Base-by-base conservation (phyloP, 2,113 vertebrate species). In the Phoenicopterus ruber region DNA sequence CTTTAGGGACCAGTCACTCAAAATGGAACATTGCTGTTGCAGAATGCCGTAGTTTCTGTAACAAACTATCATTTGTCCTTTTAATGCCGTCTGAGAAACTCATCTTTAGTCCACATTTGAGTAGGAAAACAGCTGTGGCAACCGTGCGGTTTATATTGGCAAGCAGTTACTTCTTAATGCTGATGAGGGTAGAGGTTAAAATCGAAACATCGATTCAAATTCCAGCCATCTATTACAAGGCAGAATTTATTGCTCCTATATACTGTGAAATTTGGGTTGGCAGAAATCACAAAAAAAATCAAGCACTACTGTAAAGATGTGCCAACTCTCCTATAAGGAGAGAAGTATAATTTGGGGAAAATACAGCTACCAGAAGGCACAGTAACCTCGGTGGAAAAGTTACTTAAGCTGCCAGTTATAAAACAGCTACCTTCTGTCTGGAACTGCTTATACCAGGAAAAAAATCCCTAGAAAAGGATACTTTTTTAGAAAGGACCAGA, bases 91-190 rank as follows among this genome's bases (percentile, higher is more conserved):
- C 70, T 90, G 65, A 86, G 63, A 86, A 86, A 46, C 25, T 69
- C 58, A 54, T 80, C 50, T 95, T 90, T 55, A 88, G 65, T 32
- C 42, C 44, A 59, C 20, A 15, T 58, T 50, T 86, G 42, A 92
- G 63, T 31, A 95, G 61, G 65, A 93, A 93, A 97, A 89, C 81
- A 93, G n/a, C 70, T 79, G 72, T 86, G 25, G 69, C 61, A 84
- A 59, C 44, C 42, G 8, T 50, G 61, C 70, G 36, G 73, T 82
- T 96, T 94, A 18, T 85, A 55, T 17, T 91, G 93, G 93, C 93
- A 93, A 93, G 61, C 34, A 84, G 42, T 79, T 69, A 69, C 36
- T 79, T 93, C 58, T 90, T 91, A 93, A 85, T 82, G 66, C 19
- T 89, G 61, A 87, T 65, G 73, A 71, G 18, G 31, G 42, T 36